phyloP scores from a whole-genome alignment of 2,797 vertebrate genomes.

The Mastacembelus armatus region DNA sequence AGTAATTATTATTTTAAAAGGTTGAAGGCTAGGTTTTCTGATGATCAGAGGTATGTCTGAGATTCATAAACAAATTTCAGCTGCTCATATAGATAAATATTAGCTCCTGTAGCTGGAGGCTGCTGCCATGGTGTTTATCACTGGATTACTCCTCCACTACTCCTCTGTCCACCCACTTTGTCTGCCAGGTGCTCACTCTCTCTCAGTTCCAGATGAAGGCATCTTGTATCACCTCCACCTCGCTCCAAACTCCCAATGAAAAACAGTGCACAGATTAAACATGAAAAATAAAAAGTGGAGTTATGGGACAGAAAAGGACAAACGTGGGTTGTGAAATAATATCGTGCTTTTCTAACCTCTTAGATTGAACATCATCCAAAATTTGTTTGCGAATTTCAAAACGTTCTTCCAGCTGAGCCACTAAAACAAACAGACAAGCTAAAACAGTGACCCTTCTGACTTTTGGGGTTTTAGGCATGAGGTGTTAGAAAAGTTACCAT shows the following conservation, averaged over 20 bases:
- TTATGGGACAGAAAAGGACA: background rate
- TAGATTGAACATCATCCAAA: conserved; percentile 65
- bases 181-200: conserved; percentile 77
- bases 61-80: background rate
- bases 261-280: background rate
- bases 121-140: background rate
- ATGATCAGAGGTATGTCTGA: background rate
- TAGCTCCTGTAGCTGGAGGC: background rate
- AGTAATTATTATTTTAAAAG: background rate
- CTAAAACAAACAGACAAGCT: conserved; percentile 49
- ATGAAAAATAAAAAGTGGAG: background rate
- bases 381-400: conserved; percentile 70
- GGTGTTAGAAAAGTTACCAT: too few relatives aligned
- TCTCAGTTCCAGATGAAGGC: conserved; percentile 73
- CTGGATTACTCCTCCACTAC: background rate
- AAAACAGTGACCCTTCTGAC: background rate
- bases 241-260: conserved; percentile 54
- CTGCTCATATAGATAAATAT: background rate
- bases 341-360: conserved; percentile 59
- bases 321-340: too few relatives aligned
- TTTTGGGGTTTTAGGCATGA: too few relatives aligned
- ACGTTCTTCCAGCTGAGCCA: conserved; percentile 77
- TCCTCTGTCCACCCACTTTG: conserved; percentile 79
- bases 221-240: conserved; percentile 39
- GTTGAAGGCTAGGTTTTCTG: background rate